These are phyloP conservation scores for Muscicapa comitata DNA, from an alignment of 2,797 vertebrate species.

Conservation along the genomic window DNA sequence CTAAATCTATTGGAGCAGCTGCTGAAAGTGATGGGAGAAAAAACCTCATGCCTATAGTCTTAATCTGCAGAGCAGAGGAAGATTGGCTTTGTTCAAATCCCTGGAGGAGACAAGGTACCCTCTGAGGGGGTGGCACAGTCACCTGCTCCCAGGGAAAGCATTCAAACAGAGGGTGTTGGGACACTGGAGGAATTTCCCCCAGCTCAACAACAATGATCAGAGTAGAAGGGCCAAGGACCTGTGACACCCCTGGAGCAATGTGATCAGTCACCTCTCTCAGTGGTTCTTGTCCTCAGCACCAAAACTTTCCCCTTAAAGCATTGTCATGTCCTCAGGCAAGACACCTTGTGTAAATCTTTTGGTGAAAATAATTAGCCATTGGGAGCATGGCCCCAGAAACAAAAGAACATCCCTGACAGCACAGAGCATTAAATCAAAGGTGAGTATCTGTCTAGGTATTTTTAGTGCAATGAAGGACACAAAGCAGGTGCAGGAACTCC, in stretches of 20 bases:
- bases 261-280: background rate
- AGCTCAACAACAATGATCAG: background rate
- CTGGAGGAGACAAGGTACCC: background rate
- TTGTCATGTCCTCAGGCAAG: background rate
- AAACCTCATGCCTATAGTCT: accelerated
- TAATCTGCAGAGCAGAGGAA: background rate
- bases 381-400: background rate
- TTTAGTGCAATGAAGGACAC: background rate
- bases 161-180: background rate
- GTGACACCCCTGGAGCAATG: background rate
- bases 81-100: background rate
- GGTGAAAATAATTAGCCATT: background rate
- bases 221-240: background rate
- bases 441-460: background rate
- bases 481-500: background rate
- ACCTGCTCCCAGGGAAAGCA: background rate
- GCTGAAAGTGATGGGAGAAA: background rate
- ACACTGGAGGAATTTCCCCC: background rate
- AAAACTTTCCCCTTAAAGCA: background rate
- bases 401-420: background rate
- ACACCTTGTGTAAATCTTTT: background rate
- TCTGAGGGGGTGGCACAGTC: accelerated
- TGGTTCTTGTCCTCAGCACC: background rate
- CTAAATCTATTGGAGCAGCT: background rate
- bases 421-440: background rate